These are phyloP conservation scores for Macaca mulatta DNA, from an alignment of 2,113 vertebrate species.

Conservation along the genomic window DNA sequence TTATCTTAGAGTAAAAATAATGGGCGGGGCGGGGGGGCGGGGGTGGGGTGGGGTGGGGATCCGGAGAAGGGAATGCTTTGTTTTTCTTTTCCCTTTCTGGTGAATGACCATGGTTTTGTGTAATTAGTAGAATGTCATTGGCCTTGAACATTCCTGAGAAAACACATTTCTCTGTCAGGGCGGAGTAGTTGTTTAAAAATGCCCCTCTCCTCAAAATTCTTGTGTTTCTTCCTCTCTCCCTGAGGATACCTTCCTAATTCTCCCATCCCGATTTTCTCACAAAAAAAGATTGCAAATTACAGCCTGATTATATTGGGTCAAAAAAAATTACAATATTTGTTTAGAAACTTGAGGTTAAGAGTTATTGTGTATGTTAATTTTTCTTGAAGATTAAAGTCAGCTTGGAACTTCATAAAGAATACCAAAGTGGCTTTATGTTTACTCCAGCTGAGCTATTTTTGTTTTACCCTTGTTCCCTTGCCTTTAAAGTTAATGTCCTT, in stretches of 20 bases:
- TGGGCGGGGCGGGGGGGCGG: too few species aligned
- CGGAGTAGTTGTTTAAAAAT: not conserved
- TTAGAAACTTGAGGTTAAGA: conserved; percentile 25
- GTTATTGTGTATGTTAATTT: not conserved
- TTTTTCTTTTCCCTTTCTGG: not conserved
- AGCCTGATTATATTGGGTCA: not conserved
- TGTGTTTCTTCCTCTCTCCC: not conserved
- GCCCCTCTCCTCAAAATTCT: not conserved
- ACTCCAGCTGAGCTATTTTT: conserved; percentile 31
- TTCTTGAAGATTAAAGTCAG: conserved; percentile 2
- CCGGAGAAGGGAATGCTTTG: not conserved
- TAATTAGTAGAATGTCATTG: not conserved
- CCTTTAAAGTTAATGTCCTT: conserved; percentile 57
- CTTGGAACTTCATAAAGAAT: conserved; percentile 2
- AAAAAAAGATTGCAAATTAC: not conserved
- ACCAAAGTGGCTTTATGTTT: conserved; percentile 36
- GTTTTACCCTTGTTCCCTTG: conserved; percentile 41
- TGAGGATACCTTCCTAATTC: not conserved
- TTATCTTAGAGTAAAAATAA: not conserved
- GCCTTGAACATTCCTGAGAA: not conserved
- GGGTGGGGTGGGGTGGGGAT: too few species aligned
- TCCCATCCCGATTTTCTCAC: not conserved
- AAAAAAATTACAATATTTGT: not conserved
- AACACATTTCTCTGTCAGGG: not conserved
- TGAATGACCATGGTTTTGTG: not conserved